Evolutionary conservation across 2,113 vertebrate species (phyloP), one percentile per base, ranked within the genome.

Genomic region (Embiotoca jacksoni): DNA sequence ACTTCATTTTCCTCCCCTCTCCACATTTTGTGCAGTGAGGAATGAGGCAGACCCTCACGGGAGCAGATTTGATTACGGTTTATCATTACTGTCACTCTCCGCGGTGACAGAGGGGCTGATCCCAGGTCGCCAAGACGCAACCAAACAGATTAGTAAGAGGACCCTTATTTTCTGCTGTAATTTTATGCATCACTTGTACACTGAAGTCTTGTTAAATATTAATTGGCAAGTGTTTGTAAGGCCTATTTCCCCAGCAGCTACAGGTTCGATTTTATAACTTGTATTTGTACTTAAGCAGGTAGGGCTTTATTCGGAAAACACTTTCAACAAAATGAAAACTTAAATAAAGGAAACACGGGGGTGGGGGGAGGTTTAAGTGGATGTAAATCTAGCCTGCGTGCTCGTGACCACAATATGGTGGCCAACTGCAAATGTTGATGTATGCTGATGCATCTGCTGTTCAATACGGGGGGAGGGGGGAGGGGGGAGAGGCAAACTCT

Each of bases 31-130:
- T 83, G 78, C 73, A 80, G 83, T 68, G 84, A 91, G 80, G 75
- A 86, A 91, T 57, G 84, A 92, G 85, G 82, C 58, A 57, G 84
- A 80, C 75, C 80, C 86, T 89, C 80, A 5, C 1, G 77, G 89
- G 89, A 91, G 76, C 82, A 70, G 74, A 88, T 92, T 90, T 92
- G 92, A 92, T 93, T 92, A 92, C 84, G 78, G 83, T 92, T 89
- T 93, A 92, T 93, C 90, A 93, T 93, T 92, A 89, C 86, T 81
- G 89, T 88, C 86, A 71, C 84, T 91, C 83, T 92, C 80, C 75
- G 39, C 68, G 69, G 86, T 86, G 85, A 84, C 85, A 81, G 69
- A 81, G 77, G 82, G 76, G 81, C 74, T 69, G 79, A 86, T 89
- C 75, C 78, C 76, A 50, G 70, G 72, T 67, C 50, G 44, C 79